phyloP scores from a whole-genome alignment of 2,888 invertebrate genomes.

The Nasonia oneida region DNA sequence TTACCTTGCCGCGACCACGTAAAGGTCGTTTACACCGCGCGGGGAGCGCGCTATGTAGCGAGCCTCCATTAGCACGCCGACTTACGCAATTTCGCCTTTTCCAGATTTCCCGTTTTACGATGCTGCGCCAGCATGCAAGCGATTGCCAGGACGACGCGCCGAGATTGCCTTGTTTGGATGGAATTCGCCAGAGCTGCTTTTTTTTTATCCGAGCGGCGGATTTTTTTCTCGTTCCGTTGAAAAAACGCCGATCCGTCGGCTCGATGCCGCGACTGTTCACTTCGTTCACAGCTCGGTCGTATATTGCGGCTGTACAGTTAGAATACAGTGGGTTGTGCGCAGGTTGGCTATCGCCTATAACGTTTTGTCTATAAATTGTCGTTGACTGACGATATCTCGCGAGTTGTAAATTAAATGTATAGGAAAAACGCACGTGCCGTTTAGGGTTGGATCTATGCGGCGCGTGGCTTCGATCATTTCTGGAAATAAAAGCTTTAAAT shows the following conservation, averaged over 20 bases:
- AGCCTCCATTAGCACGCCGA: conserved; percentile 17
- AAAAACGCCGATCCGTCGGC: neutral
- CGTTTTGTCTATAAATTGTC: neutral
- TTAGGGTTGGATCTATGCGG: no score
- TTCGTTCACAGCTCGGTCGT: neutral
- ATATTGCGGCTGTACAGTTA: neutral
- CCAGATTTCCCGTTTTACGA: conserved; percentile 37
- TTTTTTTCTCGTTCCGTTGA: neutral
- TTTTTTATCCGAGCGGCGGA: neutral
- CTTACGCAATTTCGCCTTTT: conserved; percentile 45
- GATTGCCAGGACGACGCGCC: neutral
- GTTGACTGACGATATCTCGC: no score
- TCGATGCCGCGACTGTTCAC: neutral
- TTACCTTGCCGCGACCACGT: conserved; percentile 71
- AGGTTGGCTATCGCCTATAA: neutral
- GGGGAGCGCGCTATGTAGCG: neutral
- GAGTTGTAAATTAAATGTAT: no score
- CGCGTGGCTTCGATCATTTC: no score
- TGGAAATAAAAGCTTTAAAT: no score
- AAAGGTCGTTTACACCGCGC: conserved; percentile 73
- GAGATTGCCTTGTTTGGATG: conserved; percentile 8
- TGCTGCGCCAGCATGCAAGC: neutral
- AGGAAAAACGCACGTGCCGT: no score
- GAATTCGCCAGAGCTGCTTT: neutral
- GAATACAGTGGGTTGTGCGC: no score